Evolutionary conservation across 2,888 invertebrate genomes (phyloP).

Genomic region (Amphipyra berbera): DNA sequence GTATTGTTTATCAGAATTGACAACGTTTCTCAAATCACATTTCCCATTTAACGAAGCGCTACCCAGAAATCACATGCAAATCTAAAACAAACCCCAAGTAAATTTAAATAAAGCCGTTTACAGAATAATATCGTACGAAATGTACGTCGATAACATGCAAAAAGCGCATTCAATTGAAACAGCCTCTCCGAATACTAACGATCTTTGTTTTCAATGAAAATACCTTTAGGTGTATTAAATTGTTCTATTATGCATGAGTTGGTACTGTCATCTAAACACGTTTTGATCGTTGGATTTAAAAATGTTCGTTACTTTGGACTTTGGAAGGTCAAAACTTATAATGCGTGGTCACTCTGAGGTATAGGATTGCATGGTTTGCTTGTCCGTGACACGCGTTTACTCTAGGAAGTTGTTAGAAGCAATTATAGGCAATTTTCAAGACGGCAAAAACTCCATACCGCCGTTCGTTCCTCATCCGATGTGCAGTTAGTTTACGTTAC

Average conservation of each 20-base stretch:
- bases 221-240: conserved; percentile 32
- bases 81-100: conserved; percentile 33
- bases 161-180: conserved; percentile 47
- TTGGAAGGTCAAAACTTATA: conserved; percentile 39
- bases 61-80: conserved; percentile 36
- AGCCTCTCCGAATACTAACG: conserved; percentile 43
- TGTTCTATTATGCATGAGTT: conserved; percentile 20
- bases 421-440: conserved; percentile 77
- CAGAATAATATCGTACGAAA: conserved; percentile 39
- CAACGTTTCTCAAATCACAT: conserved; percentile 9
- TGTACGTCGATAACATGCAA: conserved; percentile 41
- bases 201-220: conserved; percentile 39
- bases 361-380: conserved; percentile 42
- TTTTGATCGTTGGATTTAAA: conserved; percentile 23
- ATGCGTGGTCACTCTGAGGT: conserved; percentile 56
- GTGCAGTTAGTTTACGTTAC: conserved; percentile 65
- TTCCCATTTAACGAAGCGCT: conserved; percentile 12
- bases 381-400: conserved; percentile 63
- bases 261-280: conserved; percentile 7
- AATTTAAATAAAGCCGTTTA: conserved; percentile 34
- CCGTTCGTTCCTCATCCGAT: conserved; percentile 53
- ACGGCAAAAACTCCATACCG: conserved; percentile 69
- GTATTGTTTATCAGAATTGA: neutral
- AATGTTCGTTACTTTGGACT: conserved; percentile 19
- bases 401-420: conserved; percentile 76